Evolutionary conservation across 2,888 invertebrate genomes (phyloP).

Genomic region (Pachymerium ferrugineum): DNA sequence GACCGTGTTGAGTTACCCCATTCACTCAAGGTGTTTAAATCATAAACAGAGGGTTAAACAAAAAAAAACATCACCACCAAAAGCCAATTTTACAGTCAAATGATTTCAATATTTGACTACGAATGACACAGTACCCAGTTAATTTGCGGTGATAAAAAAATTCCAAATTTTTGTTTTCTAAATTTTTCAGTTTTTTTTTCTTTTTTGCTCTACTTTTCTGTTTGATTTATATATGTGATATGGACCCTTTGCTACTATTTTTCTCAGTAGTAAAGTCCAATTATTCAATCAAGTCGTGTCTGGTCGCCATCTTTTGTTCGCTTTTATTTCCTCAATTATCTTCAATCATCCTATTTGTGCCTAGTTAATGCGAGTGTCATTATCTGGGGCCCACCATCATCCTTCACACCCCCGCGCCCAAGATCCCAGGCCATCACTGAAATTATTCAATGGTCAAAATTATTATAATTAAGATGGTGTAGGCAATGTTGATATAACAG

Average conservation of each 20-base stretch:
- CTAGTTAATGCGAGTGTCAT: neutral
- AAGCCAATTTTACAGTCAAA: neutral
- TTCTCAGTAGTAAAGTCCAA: neutral
- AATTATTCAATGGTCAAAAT: neutral
- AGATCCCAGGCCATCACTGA: neutral
- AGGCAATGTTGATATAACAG: neutral
- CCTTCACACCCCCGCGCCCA: neutral
- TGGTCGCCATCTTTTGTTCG: neutral
- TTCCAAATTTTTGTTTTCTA: neutral
- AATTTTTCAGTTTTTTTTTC: neutral
- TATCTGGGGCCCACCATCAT: neutral
- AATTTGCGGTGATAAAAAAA: too few species aligned
- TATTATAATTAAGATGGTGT: neutral
- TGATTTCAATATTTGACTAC: neutral
- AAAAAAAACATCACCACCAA: neutral
- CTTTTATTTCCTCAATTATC: neutral
- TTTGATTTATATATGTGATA: neutral
- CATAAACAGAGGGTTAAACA: neutral
- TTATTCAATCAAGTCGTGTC: neutral
- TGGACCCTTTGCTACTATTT: neutral
- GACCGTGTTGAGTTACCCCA: neutral
- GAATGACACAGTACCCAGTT: too few species aligned
- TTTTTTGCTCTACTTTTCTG: neutral
- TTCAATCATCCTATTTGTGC: neutral
- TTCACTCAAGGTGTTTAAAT: neutral